Base-by-base conservation (phyloP, 1,140 invertebrate genomes). In the Octopus sinensis region DNA sequence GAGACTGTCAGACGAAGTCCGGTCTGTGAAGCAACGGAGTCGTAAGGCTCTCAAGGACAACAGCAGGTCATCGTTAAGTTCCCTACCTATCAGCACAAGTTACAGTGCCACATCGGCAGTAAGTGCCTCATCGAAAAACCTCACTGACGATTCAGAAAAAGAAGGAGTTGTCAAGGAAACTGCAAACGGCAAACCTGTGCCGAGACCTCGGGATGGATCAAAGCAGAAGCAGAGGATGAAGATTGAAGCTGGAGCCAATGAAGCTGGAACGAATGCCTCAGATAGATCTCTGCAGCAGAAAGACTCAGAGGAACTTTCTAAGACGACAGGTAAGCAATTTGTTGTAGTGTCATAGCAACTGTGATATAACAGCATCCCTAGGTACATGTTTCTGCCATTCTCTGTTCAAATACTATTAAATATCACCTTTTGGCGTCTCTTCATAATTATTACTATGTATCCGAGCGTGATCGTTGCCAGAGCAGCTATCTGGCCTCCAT, bases 231-330 rank as follows among this genome's bases (percentile, higher is more conserved):
- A 82, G 54, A 82, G 68, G 51, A 79, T 43, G 30, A 43, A 3
- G 30, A 43, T 43, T 43, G 30, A 43, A 43, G 30, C 30, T 3
- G 30, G 30, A 43, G 30, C 30, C 30, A 43, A 43, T 43, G 30
- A 43, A 43, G 30, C 1, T 1, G 30, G 3, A 43, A 43, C 30
- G 30, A 43, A 43, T 43, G 30, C 30, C 3, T 2, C 54, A 68
- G 56, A 62, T 17, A 82, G 79, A 79, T 43, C 13, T 17, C 54
- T 56, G 10, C 56, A 82, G 53, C 30, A 82, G 43, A 62, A 75
- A 51, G 56, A 82, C 78, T 53, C 76, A 51, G 77, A 79, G 43
- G 81, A 79, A 80, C 53, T 30, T 79, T 79, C 79, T 77, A 84
- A 79, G 83, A 82, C 76, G 81, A 30, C 76, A 81, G 76, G 6